Conservation (phyloP, 2,797 vertebrate species). For the Chaetophractus vellerosus region DNA sequence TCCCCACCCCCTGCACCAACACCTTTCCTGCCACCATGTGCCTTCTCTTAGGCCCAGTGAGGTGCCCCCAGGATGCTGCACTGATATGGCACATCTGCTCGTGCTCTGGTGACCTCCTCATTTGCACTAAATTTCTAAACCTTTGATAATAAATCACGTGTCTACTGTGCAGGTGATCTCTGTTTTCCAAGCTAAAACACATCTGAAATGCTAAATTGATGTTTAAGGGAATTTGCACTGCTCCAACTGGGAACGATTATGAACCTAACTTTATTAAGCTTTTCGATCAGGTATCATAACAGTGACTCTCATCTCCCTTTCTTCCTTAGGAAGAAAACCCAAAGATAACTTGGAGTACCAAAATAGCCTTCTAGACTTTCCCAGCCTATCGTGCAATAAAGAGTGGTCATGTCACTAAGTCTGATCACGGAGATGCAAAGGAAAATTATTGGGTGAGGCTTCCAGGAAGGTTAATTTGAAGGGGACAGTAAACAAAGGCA, state of each 20-base stretch:
- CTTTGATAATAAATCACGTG: background rate
- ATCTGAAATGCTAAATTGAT: background rate
- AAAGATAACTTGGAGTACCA: background rate
- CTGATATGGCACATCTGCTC: background rate
- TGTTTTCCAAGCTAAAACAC: background rate
- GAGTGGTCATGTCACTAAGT: background rate
- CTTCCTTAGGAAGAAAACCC: background rate
- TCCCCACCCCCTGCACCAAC: background rate
- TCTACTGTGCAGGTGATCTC: background rate
- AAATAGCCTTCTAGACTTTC: background rate
- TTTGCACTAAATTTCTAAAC: background rate
- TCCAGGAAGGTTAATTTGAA: conserved; percentile 17
- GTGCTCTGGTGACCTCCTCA: background rate
- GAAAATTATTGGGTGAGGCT: background rate
- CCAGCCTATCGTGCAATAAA: background rate
- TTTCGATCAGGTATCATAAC: background rate
- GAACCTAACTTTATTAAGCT: background rate
- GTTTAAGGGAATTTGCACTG: background rate
- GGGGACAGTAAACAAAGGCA: background rate
- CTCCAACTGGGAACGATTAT: background rate
- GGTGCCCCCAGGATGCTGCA: background rate
- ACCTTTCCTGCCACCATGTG: background rate
- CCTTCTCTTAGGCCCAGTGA: background rate
- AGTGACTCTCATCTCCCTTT: background rate
- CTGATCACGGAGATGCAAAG: background rate